Evolutionary conservation across 2,888 invertebrate species (phyloP).

Genomic region (Folsomia manolachei): DNA sequence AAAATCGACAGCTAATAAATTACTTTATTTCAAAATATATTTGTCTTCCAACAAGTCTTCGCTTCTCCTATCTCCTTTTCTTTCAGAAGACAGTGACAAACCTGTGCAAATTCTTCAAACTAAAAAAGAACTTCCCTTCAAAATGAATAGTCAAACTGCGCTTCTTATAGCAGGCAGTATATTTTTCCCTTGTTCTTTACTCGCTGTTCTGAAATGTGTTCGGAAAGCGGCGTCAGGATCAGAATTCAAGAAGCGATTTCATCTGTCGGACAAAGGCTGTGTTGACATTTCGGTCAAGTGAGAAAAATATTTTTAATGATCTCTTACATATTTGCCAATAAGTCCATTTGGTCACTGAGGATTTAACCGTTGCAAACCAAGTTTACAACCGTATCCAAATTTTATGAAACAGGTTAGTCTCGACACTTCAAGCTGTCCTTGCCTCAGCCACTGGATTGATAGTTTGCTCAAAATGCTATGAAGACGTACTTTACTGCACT

Average conservation of each 20-base stretch:
- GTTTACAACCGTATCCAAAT: slow-evolving; percentile 37
- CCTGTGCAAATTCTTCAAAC: too few species aligned
- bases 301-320: slow-evolving; percentile 53
- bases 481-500: slow-evolving; percentile 66
- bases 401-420: slow-evolving; percentile 65
- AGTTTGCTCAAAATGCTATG: slow-evolving; percentile 65
- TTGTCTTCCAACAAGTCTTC: too few species aligned
- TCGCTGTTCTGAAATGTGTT: slow-evolving; percentile 40
- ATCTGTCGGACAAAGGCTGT: slow-evolving; percentile 66
- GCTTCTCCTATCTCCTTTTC: too few species aligned
- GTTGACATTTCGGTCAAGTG: slow-evolving; percentile 74
- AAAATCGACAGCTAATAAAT: too few species aligned
- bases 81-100: too few species aligned
- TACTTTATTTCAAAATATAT: too few species aligned
- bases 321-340: too few species aligned
- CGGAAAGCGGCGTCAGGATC: slow-evolving; percentile 61
- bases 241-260: slow-evolving; percentile 63
- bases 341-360: too few species aligned
- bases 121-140: too few species aligned
- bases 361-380: too few species aligned
- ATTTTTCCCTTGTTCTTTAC: slow-evolving; percentile 46
- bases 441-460: slow-evolving; percentile 66
- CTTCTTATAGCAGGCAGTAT: slow-evolving; percentile 46
- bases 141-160: neutral
- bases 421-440: slow-evolving; percentile 68